These are phyloP conservation scores for Odontophorus gujanensis DNA, from an alignment of 2,113 vertebrate genomes.

Conservation along the genomic window DNA sequence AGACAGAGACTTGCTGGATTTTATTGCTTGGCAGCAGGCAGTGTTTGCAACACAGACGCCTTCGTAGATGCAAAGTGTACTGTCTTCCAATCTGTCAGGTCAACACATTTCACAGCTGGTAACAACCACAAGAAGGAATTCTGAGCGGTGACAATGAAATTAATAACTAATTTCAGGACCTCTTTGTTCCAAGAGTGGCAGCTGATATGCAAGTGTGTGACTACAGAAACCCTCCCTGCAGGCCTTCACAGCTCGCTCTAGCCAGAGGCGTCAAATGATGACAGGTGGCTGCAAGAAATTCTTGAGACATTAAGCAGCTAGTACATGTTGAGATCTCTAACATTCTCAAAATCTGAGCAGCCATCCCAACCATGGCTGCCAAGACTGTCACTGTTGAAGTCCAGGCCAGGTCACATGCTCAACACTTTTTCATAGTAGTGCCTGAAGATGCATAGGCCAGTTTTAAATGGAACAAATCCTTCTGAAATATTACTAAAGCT, in stretches of 20 bases:
- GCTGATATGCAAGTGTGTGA: not conserved
- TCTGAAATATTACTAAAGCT: not conserved
- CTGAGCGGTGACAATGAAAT: not conserved
- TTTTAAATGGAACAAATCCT: not conserved
- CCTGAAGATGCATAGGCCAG: not conserved
- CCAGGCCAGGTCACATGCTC: rapidly evolving
- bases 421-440: not conserved
- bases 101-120: not conserved
- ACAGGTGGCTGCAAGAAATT: not conserved
- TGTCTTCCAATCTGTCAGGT: not conserved
- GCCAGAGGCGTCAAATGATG: not conserved
- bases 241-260: not conserved
- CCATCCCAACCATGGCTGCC: not conserved
- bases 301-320: not conserved
- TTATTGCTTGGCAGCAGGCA: not conserved
- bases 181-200: not conserved
- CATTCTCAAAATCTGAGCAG: not conserved
- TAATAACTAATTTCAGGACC: not conserved
- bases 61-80: rapidly evolving
- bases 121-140: not conserved
- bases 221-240: not conserved
- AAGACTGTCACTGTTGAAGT: not conserved
- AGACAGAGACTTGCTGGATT: not conserved
- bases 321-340: not conserved
- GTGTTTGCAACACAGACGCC: not conserved